Evolutionary conservation across 64 coral and sea anemone species (phyloP).

Genomic region (Actinia tenebrosa): DNA sequence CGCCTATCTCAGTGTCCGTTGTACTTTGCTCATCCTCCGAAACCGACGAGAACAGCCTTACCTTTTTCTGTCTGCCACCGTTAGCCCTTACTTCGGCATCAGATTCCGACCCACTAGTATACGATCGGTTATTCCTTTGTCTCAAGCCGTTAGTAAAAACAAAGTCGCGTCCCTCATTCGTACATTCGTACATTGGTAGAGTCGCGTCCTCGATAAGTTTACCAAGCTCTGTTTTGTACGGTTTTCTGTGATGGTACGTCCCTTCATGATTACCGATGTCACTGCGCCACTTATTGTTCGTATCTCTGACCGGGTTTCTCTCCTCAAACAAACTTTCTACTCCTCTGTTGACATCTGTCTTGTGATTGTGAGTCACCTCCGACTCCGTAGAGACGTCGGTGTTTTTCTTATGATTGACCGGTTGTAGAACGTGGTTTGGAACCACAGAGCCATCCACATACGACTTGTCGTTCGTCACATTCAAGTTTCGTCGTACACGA

Average conservation of each 20-base stretch:
- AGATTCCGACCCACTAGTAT: constrained; percentile 87
- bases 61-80: constrained; percentile 57
- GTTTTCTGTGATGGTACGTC: constrained; percentile 60
- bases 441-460: neutral
- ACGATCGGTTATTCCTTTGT: constrained; percentile 78
- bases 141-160: constrained; percentile 70
- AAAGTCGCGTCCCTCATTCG: constrained; percentile 51
- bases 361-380: constrained; percentile 54
- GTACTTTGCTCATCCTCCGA: constrained; percentile 91
- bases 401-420: constrained; percentile 29
- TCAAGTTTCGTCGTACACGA: constrained; percentile 69
- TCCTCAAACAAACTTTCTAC: constrained; percentile 43
- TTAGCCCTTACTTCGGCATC: constrained; percentile 72
- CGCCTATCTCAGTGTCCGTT: constrained; percentile 88
- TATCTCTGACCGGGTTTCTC: constrained; percentile 41
- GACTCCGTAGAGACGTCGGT: constrained; percentile 30
- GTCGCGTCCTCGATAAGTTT: constrained; percentile 92
- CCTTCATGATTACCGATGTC: constrained; percentile 60
- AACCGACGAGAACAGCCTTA: constrained; percentile 49
- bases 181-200: constrained; percentile 67
- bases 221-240: constrained; percentile 86
- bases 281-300: constrained; percentile 38
- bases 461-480: constrained; percentile 28
- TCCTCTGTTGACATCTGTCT: constrained; percentile 25
- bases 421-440: constrained; percentile 36